phyloP scores from a whole-genome alignment of 1,140 invertebrate genomes.

The Hirudo medicinalis region DNA sequence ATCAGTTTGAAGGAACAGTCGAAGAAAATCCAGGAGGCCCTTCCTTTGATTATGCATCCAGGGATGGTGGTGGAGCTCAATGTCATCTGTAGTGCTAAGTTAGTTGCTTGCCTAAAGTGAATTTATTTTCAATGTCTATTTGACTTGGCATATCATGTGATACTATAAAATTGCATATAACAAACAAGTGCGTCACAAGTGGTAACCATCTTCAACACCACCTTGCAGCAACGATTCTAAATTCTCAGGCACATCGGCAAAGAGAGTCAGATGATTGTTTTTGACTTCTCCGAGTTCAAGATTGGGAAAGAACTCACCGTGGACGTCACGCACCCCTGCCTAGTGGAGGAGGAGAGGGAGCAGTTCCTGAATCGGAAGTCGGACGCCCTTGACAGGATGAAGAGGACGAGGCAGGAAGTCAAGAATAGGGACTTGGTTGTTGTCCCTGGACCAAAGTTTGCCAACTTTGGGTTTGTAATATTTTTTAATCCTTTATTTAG shows the following conservation, averaged over 20 bases:
- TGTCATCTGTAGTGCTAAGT: slow-evolving; percentile 16
- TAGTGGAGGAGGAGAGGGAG: neutral
- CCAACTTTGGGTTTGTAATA: too few species aligned
- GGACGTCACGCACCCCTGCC: neutral
- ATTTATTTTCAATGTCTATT: neutral
- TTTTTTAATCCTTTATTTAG: too few species aligned
- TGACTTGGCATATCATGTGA: neutral
- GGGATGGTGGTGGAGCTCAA: slow-evolving; percentile 23
- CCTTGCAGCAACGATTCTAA: too few species aligned
- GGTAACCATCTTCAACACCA: too few species aligned
- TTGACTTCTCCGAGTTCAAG: slow-evolving; percentile 1
- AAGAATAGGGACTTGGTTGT: neutral
- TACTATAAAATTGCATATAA: neutral
- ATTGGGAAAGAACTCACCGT: neutral
- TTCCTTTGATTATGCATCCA: slow-evolving; percentile 22
- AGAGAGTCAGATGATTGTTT: slow-evolving; percentile 5
- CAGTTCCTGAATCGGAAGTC: neutral
- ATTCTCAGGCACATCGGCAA: neutral
- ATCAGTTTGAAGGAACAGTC: slow-evolving; percentile 13
- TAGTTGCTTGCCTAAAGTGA: neutral
- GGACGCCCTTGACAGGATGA: neutral
- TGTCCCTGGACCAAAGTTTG: slow-evolving; percentile 2
- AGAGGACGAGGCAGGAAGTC: neutral
- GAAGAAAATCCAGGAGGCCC: slow-evolving; percentile 11
- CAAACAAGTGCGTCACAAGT: too few species aligned